These are phyloP conservation scores for Acanthopleura granulata DNA, from an alignment of 2,888 invertebrate species.

Conservation along the genomic window DNA sequence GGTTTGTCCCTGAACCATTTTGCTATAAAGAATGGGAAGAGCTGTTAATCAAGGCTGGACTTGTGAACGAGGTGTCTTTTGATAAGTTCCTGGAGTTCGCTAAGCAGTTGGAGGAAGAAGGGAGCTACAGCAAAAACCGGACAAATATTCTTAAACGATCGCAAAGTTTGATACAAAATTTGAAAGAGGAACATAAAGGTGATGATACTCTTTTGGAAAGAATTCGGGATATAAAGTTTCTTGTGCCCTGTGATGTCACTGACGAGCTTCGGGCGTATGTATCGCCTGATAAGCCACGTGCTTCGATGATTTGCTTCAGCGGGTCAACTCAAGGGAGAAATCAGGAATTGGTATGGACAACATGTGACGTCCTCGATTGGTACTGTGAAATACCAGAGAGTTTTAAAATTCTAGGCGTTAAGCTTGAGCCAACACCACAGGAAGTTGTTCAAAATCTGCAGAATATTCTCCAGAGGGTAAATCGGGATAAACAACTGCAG, in stretches of 20 bases:
- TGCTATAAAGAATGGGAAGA: too few relatives aligned
- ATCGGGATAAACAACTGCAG: too few relatives aligned
- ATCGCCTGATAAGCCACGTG: neutral
- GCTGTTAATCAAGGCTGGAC: too few relatives aligned
- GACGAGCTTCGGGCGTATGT: neutral
- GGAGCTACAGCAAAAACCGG: too few relatives aligned
- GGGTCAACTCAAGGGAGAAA: neutral
- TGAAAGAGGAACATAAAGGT: neutral
- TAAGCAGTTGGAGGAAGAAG: too few relatives aligned
- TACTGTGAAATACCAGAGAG: neutral
- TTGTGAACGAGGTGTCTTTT: too few relatives aligned
- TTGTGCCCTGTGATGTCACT: conserved; percentile 21
- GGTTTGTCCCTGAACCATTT: conserved; percentile 28
- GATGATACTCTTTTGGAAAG: conserved; percentile 12
- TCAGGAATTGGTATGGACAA: neutral
- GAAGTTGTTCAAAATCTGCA: conserved; percentile 1
- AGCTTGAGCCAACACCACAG: too few relatives aligned
- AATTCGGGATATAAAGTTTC: conserved; percentile 25
- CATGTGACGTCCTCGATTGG: neutral
- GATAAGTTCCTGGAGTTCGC: too few relatives aligned
- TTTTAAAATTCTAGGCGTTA: too few relatives aligned
- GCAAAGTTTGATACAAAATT: too few relatives aligned
- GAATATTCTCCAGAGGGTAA: neutral
- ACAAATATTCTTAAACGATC: too few relatives aligned
- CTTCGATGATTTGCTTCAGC: neutral